A percentile compares a stretch with the other conserved stretches of the same genome.
These are phyloP conservation scores for Rhadinocentrus ornatus DNA, from an alignment of 2,797 vertebrate genomes.

Conservation along the genomic window DNA sequence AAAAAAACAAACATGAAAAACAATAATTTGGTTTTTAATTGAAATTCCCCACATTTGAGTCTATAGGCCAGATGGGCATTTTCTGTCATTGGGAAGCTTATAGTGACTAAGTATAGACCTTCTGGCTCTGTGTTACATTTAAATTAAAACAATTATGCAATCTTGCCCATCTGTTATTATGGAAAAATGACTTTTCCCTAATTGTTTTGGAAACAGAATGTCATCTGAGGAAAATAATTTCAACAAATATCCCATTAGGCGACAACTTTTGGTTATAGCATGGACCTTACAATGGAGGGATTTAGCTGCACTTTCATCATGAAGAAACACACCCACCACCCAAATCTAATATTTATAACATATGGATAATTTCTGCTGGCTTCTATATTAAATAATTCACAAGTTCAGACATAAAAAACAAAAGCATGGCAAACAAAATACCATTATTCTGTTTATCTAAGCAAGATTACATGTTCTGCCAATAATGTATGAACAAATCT, in stretches of 20 bases:
- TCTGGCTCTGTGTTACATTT: no score
- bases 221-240: background rate
- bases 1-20: no score
- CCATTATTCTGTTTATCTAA: conserved; percentile 40
- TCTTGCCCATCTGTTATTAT: background rate
- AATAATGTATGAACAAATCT: conserved; percentile 35
- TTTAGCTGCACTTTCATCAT: background rate
- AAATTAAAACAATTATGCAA: background rate
- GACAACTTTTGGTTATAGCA: background rate
- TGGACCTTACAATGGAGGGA: background rate
- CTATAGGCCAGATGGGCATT: background rate
- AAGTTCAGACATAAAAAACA: background rate
- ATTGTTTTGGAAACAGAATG: background rate
- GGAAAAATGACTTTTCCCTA: background rate
- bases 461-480: conserved; percentile 45
- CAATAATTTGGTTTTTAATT: no score
- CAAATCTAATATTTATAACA: background rate
- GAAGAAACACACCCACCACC: background rate
- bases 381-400: background rate
- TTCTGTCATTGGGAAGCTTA: background rate
- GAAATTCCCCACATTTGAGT: no score
- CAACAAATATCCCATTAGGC: background rate
- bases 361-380: background rate
- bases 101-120: no score
- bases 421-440: conserved; percentile 10